Percentiles rank a stretch among this genome's conserved stretches.
Evolutionary conservation across 2,797 vertebrate genomes (phyloP).

Genomic region (Vireo griseus): DNA sequence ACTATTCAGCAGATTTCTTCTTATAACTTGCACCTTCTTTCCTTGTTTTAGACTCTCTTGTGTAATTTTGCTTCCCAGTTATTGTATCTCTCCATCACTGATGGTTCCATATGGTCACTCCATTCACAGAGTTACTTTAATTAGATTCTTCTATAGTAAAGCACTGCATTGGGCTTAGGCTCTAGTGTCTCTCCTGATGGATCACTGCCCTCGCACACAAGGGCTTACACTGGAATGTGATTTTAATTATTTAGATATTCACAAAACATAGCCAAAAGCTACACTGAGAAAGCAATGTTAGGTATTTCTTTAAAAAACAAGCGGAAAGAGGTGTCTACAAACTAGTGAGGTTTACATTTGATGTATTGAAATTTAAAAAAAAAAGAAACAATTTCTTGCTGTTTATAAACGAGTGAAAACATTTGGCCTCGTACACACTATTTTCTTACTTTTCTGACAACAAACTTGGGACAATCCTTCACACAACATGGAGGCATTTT

Average conservation of each 20-base stretch:
- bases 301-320: neutral
- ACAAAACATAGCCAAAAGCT: neutral
- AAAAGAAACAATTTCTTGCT: neutral
- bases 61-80: neutral
- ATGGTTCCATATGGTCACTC: neutral
- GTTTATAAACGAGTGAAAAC: neutral
- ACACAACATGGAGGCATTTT: neutral
- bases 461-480: neutral
- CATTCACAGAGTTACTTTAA: neutral
- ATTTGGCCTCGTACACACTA: neutral
- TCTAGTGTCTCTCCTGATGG: neutral
- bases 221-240: neutral
- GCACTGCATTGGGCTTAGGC: neutral
- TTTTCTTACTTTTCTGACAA: neutral
- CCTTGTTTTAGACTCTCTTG: neutral
- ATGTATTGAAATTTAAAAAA: neutral
- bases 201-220: neutral
- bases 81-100: neutral
- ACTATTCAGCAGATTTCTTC: neutral
- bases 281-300: neutral
- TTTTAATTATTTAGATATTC: neutral
- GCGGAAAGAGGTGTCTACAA: neutral
- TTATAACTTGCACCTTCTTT: neutral
- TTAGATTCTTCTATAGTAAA: neutral
- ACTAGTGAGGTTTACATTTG: neutral